phyloP scores from a whole-genome alignment of 2,888 invertebrate species.

The Drosophila atripex region DNA sequence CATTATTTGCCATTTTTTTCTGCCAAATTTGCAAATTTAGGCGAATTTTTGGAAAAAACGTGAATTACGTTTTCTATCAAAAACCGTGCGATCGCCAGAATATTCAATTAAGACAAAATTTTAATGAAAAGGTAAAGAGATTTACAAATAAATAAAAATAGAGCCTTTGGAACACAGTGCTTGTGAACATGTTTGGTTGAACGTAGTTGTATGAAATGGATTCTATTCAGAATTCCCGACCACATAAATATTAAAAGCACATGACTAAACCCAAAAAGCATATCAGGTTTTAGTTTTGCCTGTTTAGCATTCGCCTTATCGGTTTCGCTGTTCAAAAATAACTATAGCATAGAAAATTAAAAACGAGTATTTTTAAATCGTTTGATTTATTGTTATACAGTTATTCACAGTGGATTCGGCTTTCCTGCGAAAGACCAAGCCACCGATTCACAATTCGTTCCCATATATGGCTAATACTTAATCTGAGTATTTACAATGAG shows the following conservation, averaged over 20 bases:
- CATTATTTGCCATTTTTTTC: too few relatives aligned
- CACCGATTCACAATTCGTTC: conserved; percentile 44
- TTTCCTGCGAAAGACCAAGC: conserved; percentile 26
- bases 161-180: background rate
- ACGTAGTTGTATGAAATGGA: background rate
- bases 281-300: background rate
- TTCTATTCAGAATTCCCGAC: background rate
- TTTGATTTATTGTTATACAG: conserved; percentile 31
- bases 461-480: conserved; percentile 73
- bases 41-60: too few relatives aligned
- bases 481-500: conserved; percentile 52
- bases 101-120: too few relatives aligned
- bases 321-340: background rate
- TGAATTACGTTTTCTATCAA: too few relatives aligned
- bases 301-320: background rate
- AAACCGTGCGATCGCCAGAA: too few relatives aligned
- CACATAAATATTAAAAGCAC: background rate
- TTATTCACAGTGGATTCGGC: conserved; percentile 36
- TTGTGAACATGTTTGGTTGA: background rate
- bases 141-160: too few relatives aligned
- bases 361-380: conserved; percentile 19
- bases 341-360: background rate
- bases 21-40: too few relatives aligned
- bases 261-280: background rate
- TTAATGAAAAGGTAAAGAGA: too few relatives aligned